Evolutionary conservation across 2,888 invertebrate species (phyloP).

Genomic region (Gastracanthus pulcherrimus): DNA sequence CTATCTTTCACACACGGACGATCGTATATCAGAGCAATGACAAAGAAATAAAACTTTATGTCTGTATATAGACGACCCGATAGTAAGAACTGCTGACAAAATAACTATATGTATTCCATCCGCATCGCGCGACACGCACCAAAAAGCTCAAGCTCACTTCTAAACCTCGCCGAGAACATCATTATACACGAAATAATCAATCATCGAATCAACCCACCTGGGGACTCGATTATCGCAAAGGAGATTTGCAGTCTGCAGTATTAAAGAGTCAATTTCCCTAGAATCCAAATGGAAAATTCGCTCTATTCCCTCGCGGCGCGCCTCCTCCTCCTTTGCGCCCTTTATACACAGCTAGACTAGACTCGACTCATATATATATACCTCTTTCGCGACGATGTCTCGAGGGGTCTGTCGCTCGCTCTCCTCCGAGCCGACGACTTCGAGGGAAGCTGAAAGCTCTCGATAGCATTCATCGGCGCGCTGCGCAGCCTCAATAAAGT

Average conservation of each 20-base stretch:
- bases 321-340: neutral
- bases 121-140: too few relatives aligned
- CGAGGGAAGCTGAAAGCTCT: constrained; percentile 20
- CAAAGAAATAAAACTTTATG: too few relatives aligned
- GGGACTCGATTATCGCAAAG: neutral
- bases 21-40: too few relatives aligned
- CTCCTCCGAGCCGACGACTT: constrained; percentile 14
- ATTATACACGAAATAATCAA: neutral
- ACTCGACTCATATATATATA: neutral
- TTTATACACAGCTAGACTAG: neutral
- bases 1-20: too few relatives aligned
- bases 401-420: constrained; percentile 2
- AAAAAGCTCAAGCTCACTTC: too few relatives aligned
- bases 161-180: too few relatives aligned
- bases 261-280: constrained; percentile 1
- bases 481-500: constrained; percentile 34
- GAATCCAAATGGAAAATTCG: neutral
- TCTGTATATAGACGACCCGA: too few relatives aligned
- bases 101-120: too few relatives aligned
- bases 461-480: constrained; percentile 36
- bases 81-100: too few relatives aligned
- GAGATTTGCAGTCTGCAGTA: neutral
- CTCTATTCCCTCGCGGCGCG: constrained; percentile 8
- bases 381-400: neutral
- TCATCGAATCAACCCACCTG: neutral